Base-by-base conservation (phyloP, 2,113 vertebrate genomes). In the Etheostoma spectabile region DNA sequence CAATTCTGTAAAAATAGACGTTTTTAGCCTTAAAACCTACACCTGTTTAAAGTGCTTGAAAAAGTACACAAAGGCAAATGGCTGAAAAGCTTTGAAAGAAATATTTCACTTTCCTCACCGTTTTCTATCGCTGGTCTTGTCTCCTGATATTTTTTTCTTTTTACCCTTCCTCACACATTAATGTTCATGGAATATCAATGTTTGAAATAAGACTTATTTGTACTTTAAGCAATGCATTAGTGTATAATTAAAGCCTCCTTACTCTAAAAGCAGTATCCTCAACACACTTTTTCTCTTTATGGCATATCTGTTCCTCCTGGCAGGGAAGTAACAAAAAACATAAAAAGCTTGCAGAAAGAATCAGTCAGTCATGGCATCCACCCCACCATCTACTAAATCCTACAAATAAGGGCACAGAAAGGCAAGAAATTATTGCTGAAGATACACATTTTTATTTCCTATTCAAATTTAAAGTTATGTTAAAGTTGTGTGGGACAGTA, bases 21-120 rank as follows among this genome's bases (percentile, higher is more conserved):
- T 70, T 18, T 71, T 77, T 49, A 79, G 22, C 59, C 64, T 70
- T 12, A 77, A 78, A 55, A 82, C 74, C 75, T 48, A 86, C 72
- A 84, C 84, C 82, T 73, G 48, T 86, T 90, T 86, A 93, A 91
- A 92, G 87, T 92, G 89, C 88, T 86, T 77, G 16, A 73, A 77
- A 69, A 80, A 87, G 83, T 52, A 85, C 65, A 68, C 30, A 66
- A 56, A 77, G 21, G 35, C 13, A 72, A 75, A 77, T 21, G 55
- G 45, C 60, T 53, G 30, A 42, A 62, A 6, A 53, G 24, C 52
- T 55, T 74, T 24, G 21, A 38, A 64, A 73, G 38, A 86, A 84
- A 76, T 33, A 52, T 62, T 1, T 33, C 60, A 56, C 18, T 56
- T 27, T 49, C 5, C 11, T 63, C 18, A 61, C 12, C 19, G 55